These are phyloP conservation scores for Scaptodrosophila lebanonensis DNA, from an alignment of 1,140 invertebrate species.

Conservation along the genomic window DNA sequence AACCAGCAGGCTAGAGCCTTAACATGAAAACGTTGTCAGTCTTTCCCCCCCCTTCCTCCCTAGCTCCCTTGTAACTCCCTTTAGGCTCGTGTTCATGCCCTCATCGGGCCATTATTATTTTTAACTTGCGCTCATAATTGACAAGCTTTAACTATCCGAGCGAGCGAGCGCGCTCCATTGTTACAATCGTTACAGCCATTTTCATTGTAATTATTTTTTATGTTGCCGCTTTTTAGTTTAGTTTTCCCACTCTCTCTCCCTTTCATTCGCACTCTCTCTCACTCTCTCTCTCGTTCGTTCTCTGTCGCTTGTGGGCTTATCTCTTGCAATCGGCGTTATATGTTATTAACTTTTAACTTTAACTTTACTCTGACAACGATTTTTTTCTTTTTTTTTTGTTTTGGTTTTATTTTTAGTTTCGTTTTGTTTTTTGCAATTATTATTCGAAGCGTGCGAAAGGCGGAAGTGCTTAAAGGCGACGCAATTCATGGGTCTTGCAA, in stretches of 20 bases:
- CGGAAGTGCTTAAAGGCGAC: not conserved
- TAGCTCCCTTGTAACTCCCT: not conserved
- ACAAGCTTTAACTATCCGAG: conserved; percentile 57
- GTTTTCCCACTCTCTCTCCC: not conserved
- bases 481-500: not conserved
- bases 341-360: conserved; percentile 12
- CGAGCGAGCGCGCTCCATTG: conserved; percentile 56
- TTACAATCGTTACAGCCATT: conserved; percentile 62
- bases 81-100: conserved; percentile 5
- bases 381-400: no score
- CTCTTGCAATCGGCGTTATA: not conserved
- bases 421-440: no score
- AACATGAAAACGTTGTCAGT: conserved; percentile 29
- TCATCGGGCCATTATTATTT: conserved; percentile 16
- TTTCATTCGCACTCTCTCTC: no score
- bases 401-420: no score
- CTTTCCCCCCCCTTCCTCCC: conserved; percentile 6
- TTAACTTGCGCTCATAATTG: conserved; percentile 32
- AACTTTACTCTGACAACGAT: no score
- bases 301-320: no score
- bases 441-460: no score
- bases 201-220: conserved; percentile 53
- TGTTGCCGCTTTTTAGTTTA: not conserved
- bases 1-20: conserved; percentile 29
- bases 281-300: no score